Base-by-base conservation (phyloP, 2,113 vertebrate genomes). In the Seriola dumerili region DNA sequence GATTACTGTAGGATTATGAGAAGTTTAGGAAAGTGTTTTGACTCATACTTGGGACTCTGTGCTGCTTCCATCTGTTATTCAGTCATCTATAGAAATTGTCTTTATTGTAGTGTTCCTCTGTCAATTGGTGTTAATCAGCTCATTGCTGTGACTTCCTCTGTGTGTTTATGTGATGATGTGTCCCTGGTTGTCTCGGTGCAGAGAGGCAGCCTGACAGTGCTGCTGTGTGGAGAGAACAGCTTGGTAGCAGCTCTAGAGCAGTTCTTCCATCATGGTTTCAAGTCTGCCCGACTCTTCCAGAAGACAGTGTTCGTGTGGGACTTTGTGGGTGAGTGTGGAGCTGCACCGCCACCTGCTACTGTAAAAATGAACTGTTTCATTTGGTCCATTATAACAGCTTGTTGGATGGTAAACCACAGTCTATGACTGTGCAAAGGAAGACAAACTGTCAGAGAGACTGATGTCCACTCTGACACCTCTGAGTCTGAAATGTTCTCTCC, bases 271-370 rank as follows among this genome's bases (percentile, higher is more conserved):
- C 96, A 98, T 0, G 97, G 97, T 52, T 98, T 99, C 93, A 97
- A 96, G 87, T 97, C 97, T 0, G 93, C 97, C 10, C 96, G 97
- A 3, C 96, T 99, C 80, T 99, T 99, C 89, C 97, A 99, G 91
- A 99, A 98, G 92, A 97, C 96, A 0, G 91, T 98, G 88, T 99
- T 99, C 89, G 95, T 99, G 85, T 99, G 98, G 98, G 97, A 99
- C 92, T 98, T 99, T 84, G 95, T 98, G 92, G 98, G 98, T 98
- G 92, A 97, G 91, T 85, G 67, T 58, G 55, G 46, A 40, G 66
- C 58, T 8, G 19, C 64, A 5, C 40, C 42, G 3, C 44, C 68
- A 34, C 21, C 83, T 83, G 29, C 62, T 81, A 69, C 13, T 36
- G 3, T 9, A 0, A 4, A 25, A 9, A 23, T 59, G 10, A 38